phyloP scores from a whole-genome alignment of 2,888 invertebrate genomes.

The Rambutsinella grinnellia region DNA sequence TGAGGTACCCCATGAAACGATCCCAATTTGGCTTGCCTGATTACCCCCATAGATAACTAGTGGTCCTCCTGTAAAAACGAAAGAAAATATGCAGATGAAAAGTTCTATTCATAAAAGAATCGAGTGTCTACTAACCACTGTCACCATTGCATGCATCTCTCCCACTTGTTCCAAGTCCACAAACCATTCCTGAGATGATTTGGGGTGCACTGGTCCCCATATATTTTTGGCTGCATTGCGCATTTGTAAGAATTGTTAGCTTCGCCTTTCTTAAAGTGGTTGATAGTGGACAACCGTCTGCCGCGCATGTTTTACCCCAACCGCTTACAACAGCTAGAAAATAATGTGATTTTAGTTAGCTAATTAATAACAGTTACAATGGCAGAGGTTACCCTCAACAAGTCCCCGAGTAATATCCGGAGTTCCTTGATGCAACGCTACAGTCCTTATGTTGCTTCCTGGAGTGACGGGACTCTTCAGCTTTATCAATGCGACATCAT shows the following conservation, averaged over 20 bases:
- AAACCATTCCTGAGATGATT: slow-evolving; percentile 76
- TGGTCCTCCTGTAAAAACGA: slow-evolving; percentile 16
- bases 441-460: neutral
- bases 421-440: slow-evolving; percentile 13
- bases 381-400: slow-evolving; percentile 7
- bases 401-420: slow-evolving; percentile 3
- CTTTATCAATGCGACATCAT: slow-evolving; percentile 86
- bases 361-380: too few relatives aligned
- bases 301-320: slow-evolving; percentile 33
- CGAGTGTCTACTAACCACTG: slow-evolving; percentile 14
- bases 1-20: slow-evolving; percentile 42
- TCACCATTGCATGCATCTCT: slow-evolving; percentile 46
- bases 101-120: neutral
- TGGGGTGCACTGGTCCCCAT: slow-evolving; percentile 90
- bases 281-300: slow-evolving; percentile 84
- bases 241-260: slow-evolving; percentile 86
- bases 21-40: slow-evolving; percentile 25
- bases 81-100: neutral
- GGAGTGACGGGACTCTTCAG: slow-evolving; percentile 78
- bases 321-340: slow-evolving; percentile 17
- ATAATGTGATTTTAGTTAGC: neutral
- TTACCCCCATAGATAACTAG: slow-evolving; percentile 17
- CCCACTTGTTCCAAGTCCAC: slow-evolving; percentile 27
- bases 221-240: slow-evolving; percentile 83
- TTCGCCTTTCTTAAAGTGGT: slow-evolving; percentile 84